Evolutionary conservation across 2,113 vertebrate genomes (phyloP).

Genomic region (Athene noctua): DNA sequence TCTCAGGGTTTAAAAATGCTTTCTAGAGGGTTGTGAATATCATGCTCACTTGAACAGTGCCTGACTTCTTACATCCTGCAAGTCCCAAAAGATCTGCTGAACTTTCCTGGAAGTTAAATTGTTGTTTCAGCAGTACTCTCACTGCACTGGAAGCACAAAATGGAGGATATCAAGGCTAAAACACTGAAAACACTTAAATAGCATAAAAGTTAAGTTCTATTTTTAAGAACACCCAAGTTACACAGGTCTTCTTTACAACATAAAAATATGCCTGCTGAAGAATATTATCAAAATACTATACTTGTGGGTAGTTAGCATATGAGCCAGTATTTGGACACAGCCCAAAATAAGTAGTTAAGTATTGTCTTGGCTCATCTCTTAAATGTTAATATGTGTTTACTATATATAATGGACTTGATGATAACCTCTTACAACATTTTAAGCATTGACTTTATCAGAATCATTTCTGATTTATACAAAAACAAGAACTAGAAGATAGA

Average conservation of each 20-base stretch:
- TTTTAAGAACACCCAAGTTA: neutral
- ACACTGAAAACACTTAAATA: neutral
- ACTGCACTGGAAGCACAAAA: neutral
- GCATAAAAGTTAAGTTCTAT: neutral
- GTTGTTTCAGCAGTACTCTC: neutral
- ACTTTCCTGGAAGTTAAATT: neutral
- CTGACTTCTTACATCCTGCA: neutral
- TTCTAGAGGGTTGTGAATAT: neutral
- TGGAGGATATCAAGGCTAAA: neutral
- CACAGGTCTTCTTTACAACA: neutral
- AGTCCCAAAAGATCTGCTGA: neutral
- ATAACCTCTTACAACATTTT: neutral
- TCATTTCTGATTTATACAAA: neutral
- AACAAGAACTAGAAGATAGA: neutral
- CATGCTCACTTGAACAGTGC: neutral
- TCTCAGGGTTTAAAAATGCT: neutral
- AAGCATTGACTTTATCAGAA: neutral
- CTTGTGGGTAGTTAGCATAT: neutral
- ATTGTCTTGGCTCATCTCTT: constrained; percentile 14
- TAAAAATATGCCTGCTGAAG: neutral
- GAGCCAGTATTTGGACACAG: neutral
- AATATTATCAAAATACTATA: neutral
- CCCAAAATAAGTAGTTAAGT: neutral
- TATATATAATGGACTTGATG: neutral
- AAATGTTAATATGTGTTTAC: neutral